phyloP scores from a whole-genome alignment of 1,140 invertebrate species.

The Adelges cooleyi region DNA sequence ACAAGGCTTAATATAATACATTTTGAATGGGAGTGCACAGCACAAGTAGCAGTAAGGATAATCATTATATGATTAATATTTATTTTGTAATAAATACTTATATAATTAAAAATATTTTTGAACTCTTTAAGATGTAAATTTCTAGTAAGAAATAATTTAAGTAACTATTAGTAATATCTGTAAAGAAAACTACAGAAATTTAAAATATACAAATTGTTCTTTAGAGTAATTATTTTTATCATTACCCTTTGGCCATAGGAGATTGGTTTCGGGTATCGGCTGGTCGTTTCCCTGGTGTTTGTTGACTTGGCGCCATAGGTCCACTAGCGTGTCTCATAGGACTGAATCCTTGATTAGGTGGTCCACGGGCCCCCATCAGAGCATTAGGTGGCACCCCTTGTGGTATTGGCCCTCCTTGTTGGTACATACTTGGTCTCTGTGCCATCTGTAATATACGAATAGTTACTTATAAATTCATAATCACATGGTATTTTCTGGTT shows the following conservation, averaged over 20 bases:
- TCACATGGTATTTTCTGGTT: background rate
- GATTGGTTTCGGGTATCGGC: conserved; percentile 18
- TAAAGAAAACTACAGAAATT: too few species aligned
- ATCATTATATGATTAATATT: too few species aligned
- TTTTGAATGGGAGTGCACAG: too few species aligned
- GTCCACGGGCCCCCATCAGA: conserved; percentile 21
- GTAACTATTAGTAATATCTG: too few species aligned
- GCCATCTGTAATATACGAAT: background rate
- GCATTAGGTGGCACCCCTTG: conserved; percentile 23
- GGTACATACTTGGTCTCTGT: conserved; percentile 12
- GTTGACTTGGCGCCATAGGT: conserved; percentile 1
- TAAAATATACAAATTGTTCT: too few species aligned
- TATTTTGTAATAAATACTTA: too few species aligned
- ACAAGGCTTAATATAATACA: too few species aligned
- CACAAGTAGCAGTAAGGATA: too few species aligned
- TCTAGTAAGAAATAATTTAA: too few species aligned
- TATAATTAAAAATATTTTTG: too few species aligned
- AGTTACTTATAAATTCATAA: background rate
- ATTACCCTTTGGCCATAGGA: conserved; percentile 11
- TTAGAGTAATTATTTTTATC: too few species aligned
- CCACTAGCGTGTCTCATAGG: conserved; percentile 13
- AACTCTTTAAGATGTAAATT: too few species aligned
- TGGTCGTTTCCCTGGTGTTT: conserved; percentile 13
- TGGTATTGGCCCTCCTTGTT: conserved; percentile 11
- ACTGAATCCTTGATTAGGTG: conserved; percentile 16